Base-by-base conservation (phyloP, 2,888 invertebrate species). In the Catocala sponsa region DNA sequence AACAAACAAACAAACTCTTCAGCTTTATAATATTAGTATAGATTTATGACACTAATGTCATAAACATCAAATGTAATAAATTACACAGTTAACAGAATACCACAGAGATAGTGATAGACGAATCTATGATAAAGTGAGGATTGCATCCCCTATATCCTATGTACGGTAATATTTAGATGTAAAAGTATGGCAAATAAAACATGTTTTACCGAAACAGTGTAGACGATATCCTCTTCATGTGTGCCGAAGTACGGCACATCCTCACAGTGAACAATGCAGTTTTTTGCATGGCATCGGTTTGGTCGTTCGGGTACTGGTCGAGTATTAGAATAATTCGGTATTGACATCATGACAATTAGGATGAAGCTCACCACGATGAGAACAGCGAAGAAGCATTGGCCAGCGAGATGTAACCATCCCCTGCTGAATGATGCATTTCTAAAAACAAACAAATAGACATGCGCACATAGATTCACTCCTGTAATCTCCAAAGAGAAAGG, bases 351-450 rank as follows among this genome's bases (percentile, higher is more conserved):
- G 0, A 92, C 74, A 12, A 94, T 92, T 12, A 94, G 64, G 4
- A 91, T 78, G 65, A 94, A 94, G 59, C 92, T 91, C 11, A 77
- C 68, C 1, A 91, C 90, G 0, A 90, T 91, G 43, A 94, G 78
- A 0, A 81, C 57, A 0, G 91, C 91, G 60, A 93, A 94, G 52
- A 86, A 79, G 10, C 71, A 72, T 66, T 94, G 92, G 0, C 92
- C 85, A 10, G 88, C 59, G 10, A 89, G 48, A 7, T 88, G 85
- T 0, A 93, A 75, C 92, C 92, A 92, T 7, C 91, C 91, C 6
- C 82, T 80, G 63, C 85, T 89, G 74, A 91, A 93, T 74, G 92
- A 91, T 63, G 92, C 81, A 15, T 86, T 88, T 59, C 94, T 94
- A 69, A 12, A 35, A 33, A 11, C 13, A 42, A 47, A 6, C 6